These are phyloP conservation scores for Barnardius zonarius DNA, from an alignment of 2,113 vertebrate genomes.

Conservation along the genomic window DNA sequence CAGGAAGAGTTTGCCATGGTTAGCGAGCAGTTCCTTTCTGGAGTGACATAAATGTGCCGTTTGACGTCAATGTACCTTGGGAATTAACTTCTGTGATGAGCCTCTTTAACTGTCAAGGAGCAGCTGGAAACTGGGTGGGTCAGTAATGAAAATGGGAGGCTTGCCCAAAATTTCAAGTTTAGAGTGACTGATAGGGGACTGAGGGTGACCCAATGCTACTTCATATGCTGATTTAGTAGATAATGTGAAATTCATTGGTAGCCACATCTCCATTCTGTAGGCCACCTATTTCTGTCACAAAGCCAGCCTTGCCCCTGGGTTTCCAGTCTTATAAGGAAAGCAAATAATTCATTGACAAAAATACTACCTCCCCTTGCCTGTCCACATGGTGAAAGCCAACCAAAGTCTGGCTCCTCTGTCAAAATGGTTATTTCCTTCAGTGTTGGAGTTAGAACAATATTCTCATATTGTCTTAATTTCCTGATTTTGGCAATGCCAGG, in stretches of 20 bases:
- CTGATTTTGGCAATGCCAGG: not conserved
- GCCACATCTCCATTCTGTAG: not conserved
- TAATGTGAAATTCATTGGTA: not conserved
- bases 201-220: not conserved
- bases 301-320: not conserved
- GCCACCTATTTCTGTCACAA: not conserved
- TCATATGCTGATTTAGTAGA: not conserved
- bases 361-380: not conserved
- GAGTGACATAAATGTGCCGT: not conserved
- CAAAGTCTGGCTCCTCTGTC: not conserved
- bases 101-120: not conserved
- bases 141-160: not conserved
- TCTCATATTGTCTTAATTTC: not conserved
- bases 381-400: not conserved
- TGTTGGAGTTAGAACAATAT: not conserved
- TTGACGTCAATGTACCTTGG: not conserved
- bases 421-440: not conserved
- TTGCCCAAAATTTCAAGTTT: not conserved
- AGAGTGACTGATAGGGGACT: not conserved
- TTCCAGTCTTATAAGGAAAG: not conserved
- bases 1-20: not conserved
- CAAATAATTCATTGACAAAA: not conserved
- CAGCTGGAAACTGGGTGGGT: not conserved
- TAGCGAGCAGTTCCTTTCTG: not conserved
- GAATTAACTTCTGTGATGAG: not conserved